Base-by-base conservation (phyloP, 1,140 invertebrate species). In the Antheraea mylitta region DNA sequence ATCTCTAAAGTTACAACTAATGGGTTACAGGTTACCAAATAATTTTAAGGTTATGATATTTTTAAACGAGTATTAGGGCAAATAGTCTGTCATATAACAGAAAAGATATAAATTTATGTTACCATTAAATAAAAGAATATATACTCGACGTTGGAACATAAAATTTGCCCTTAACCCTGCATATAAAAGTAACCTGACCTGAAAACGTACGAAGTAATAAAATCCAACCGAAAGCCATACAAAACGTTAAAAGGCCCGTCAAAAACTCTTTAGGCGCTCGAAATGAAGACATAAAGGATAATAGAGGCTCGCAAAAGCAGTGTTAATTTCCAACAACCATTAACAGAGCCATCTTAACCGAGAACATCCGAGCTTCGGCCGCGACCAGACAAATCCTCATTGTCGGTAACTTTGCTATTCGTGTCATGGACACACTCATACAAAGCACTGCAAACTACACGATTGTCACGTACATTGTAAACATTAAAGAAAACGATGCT, bases 381-480 rank as follows among this genome's bases (percentile, higher is more conserved):
- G 45, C 45, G 45, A n/a, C 71, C 75, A 78, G 73, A 85, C 82
- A 84, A 78, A 75, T 69, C 72, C 67, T 70, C 75, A 84, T 86
- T 85, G 82, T 87, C 71, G 61, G 30, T 53, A 53, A 53, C 30
- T 48, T 19, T 67, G 68, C 68, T 80, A 84, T 85, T 80, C 71
- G 76, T 83, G 81, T 78, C 83, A 83, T 74, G 78, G 79, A 80
- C 79, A 61, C 58, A 68, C 58, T 67, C 66, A 37, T 38, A 53
- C 37, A 64, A 37, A 58, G 58, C 45, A 67, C 66, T 69, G 70
- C 66, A 75, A 70, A 79, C 72, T 76, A 61, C 63, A 67, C 78
- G 64, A 82, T 82, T 82, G 81, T 87, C 77, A 80, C 78, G 76
- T 79, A 85, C 74, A 77, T 74, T 74, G 70, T 78, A 79, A 83